Evolutionary conservation across 2,113 vertebrate species (phyloP), one percentile per base, ranked within the genome.

Genomic region (Dendrocopos noguchii): DNA sequence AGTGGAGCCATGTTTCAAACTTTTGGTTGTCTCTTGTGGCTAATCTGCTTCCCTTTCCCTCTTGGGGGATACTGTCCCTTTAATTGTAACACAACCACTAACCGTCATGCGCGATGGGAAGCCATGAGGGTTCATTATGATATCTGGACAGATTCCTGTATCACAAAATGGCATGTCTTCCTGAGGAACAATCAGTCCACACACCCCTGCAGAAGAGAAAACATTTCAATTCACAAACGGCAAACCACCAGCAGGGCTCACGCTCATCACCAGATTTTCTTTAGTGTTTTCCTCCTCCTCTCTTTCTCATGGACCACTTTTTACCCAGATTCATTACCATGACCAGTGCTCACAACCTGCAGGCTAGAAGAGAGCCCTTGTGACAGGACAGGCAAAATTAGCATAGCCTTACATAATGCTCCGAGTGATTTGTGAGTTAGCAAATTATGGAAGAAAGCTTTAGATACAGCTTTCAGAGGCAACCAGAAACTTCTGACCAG

Each of bases 101-200:
- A 99, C 99, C 97, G 99, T 99, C 99, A 99, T 99, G 96, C 99
- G 98, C 3, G 99, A 99, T 80, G 99, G 99, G 97, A 99, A 99
- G 88, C 99, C 99, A 1, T 99, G 99, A 92, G 99, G 99, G 97
- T 99, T 99, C 99, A 99, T 99, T 92, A 99, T 99, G 96, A 99
- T 99, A 91, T 99, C 99, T 7, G 99, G 99, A 89, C 99, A 99
- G 97, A 99, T 99, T 72, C 99, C 99, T 4, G 98, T 97, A 93
- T 99, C 99, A 82, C 99, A 99, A 91, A 99, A 99, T 0, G 99
- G 99, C 99, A 99, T 99, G 97, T 99, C 99, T 95, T 99, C 99
- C 95, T 99, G 99, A 59, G 99, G 99, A 92, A 99, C 99, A 25
- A 99, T 99, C 97, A 99, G 97, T 59, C 99, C 99, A 84, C 99